Conservation (phyloP, 2,797 vertebrate genomes). For the Cynodonichthys magdalenae region DNA sequence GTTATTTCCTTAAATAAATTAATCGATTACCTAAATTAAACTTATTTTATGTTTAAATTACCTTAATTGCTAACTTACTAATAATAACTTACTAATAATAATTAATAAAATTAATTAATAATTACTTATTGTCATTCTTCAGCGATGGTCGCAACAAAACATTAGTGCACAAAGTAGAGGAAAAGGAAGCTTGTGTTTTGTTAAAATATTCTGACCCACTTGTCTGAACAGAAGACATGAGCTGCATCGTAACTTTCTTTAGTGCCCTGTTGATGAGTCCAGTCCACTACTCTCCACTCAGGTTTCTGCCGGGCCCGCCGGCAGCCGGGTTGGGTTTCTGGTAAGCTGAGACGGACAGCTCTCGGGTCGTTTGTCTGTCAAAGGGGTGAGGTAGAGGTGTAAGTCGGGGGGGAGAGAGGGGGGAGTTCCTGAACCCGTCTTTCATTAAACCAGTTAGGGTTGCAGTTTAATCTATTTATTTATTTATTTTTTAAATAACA, state of each 20-base stretch:
- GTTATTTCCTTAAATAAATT: no score
- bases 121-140: no score
- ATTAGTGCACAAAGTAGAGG: no score
- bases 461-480: constrained; percentile 22
- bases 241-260: not conserved
- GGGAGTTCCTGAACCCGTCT: constrained; percentile 29
- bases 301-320: constrained; percentile 32
- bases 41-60: no score
- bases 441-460: constrained; percentile 65
- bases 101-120: no score
- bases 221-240: not conserved
- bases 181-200: no score
- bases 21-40: no score
- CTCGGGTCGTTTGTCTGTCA: constrained; percentile 60
- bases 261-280: constrained; percentile 23
- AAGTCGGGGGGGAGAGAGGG: constrained; percentile 2
- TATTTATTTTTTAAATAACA: no score
- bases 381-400: constrained; percentile 36
- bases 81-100: no score
- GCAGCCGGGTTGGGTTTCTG: constrained; percentile 50
- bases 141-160: no score
- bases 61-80: no score
- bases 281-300: constrained; percentile 33
- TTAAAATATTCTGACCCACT: not conserved
- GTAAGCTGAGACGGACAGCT: constrained; percentile 58